These are phyloP conservation scores for Platygyra sinensis DNA, from an alignment of 64 coral and sea anemone genomes.

Conservation along the genomic window DNA sequence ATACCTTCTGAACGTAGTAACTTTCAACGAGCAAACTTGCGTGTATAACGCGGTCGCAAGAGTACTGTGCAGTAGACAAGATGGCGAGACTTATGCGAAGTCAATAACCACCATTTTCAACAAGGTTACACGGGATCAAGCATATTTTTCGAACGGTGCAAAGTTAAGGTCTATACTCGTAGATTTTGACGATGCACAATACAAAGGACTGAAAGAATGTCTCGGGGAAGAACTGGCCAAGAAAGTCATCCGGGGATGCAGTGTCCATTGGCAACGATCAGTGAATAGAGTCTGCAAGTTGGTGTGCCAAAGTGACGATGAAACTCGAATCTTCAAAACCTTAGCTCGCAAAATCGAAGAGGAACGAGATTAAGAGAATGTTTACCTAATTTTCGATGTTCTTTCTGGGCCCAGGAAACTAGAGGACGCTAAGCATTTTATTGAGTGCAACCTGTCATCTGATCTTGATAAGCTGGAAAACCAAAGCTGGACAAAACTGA, in stretches of 20 bases:
- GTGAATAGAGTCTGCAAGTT: conserved; percentile 49
- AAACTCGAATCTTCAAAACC: conserved; percentile 34
- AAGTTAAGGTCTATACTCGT: conserved; percentile 45
- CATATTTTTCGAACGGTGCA: conserved; percentile 7
- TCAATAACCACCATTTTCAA: conserved; percentile 38
- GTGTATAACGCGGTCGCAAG: conserved; percentile 51
- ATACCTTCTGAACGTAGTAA: conserved; percentile 62
- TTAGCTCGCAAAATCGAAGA: conserved; percentile 41
- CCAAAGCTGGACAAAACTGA: conserved; percentile 44
- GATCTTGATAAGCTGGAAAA: conserved; percentile 24
- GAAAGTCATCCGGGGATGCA: conserved; percentile 38
- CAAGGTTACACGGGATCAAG: conserved; percentile 39
- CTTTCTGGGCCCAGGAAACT: conserved; percentile 17
- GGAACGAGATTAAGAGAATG: conserved; percentile 20
- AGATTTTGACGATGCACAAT: conserved; percentile 51
- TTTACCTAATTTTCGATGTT: conserved; percentile 40
- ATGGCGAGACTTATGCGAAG: conserved; percentile 34
- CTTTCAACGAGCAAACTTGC: conserved; percentile 48
- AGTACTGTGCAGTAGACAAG: conserved; percentile 57
- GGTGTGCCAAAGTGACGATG: conserved; percentile 26
- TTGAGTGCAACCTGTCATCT: conserved; percentile 1
- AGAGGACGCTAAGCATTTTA: conserved; percentile 6
- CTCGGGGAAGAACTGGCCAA: conserved; percentile 36
- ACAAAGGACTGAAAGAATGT: conserved; percentile 35
- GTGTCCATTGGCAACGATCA: conserved; percentile 51